A percentile compares a stretch with the other conserved stretches of the same genome.
These are phyloP conservation scores for Odontophorus gujanensis DNA, from an alignment of 2,113 vertebrate species.

Conservation along the genomic window DNA sequence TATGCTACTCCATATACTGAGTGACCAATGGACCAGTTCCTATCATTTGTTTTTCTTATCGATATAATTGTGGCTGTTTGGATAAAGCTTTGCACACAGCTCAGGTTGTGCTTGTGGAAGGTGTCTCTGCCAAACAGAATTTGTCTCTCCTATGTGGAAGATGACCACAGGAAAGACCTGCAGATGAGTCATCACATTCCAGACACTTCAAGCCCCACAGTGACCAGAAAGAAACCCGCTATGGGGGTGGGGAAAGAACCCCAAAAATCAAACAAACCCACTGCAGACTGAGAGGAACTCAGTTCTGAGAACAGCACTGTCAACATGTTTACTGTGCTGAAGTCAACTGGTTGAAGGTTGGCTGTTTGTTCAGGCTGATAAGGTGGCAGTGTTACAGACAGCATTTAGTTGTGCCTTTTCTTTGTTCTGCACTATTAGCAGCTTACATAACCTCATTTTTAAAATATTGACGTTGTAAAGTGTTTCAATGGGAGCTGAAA, in stretches of 20 bases:
- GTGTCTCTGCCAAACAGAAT: not conserved
- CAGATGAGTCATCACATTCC: not conserved
- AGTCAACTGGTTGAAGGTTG: slow-evolving; percentile 20
- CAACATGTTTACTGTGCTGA: slow-evolving; percentile 41
- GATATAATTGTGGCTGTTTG: not conserved
- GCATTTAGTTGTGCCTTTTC: not conserved
- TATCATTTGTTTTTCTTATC: not conserved
- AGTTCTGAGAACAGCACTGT: not conserved
- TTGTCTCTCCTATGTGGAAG: not conserved
- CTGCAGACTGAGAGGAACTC: not conserved
- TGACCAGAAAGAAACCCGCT: not conserved
- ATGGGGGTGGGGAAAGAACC: not conserved
- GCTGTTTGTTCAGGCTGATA: not conserved
- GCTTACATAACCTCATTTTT: not conserved
- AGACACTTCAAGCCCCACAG: not conserved
- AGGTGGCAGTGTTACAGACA: not conserved
- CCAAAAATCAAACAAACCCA: not conserved
- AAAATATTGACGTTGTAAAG: not conserved
- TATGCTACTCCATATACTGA: not conserved
- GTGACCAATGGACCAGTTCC: not conserved
- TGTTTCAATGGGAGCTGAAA: not conserved
- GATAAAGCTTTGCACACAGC: not conserved
- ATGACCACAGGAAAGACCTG: not conserved
- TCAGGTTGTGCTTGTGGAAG: not conserved
- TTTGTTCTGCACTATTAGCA: not conserved